Evolutionary conservation across 2,113 vertebrate species (phyloP), one percentile per base, ranked within the genome.

Genomic region (Heterotilapia buettikoferi): DNA sequence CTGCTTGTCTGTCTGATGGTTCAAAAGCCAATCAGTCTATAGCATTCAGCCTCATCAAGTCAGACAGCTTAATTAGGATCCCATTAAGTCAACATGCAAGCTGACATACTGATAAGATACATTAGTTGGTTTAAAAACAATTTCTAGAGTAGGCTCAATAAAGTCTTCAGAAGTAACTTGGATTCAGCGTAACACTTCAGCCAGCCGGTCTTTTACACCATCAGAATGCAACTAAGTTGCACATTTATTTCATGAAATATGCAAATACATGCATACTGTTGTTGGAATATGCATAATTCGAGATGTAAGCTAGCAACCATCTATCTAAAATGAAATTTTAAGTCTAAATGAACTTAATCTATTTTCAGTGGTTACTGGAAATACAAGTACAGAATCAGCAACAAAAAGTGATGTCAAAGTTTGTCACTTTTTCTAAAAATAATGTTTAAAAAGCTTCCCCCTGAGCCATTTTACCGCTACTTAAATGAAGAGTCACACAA

Each of bases 391-490:
- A 66, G 18, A 1, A 13, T 66, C 33, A n/a, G 9, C 29, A 68
- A 0, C 10, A 68, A 7, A 18, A 59, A 4, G 16, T 63, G 59
- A 11, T 11, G 57, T 38, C 19, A 66, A 36, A 2, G 18, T 63
- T 6, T n/a, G 18, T 63, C 9, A 38, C 61, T 7, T 66, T 63
- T 36, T 7, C 31, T 66, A n/a, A 38, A 38, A 13, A 10, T 59
- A 16, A 59, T 14, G 56, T 59, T 12, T 68, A 21, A 13, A 38
- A 66, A 36, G 59, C 31, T 3, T 18, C 54, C 8, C 3, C 29
- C 29, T 19, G 29, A 63, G 18, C 2, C 59, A 18, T 31, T 66
- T 36, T 0, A 38, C 10, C 0, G 1, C 33, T 66, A 38, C 31
- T 66, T 66, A 38, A 8, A 38, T 13, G 33, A n/a, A 7, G 33